Base-by-base conservation (phyloP, 1,140 invertebrate species). In the Penaeus chinensis region DNA sequence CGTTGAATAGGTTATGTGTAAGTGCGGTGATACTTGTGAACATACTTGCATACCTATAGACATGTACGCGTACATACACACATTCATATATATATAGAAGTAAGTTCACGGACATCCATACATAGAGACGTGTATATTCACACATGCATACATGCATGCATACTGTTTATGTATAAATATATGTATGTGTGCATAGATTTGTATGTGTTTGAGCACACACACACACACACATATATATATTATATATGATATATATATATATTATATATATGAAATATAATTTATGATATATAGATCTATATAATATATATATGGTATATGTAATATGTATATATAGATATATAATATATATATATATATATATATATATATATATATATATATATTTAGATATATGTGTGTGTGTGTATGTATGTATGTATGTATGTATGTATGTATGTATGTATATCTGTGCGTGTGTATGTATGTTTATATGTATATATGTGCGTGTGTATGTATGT, bases 321-420 rank as follows among this genome's bases (percentile, higher is more conserved):
- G 27, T 69, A n/a, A n/a, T 32, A 32, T 32, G 2, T 32, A 32
- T 32, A 32, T 32, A 69, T 16, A 16, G 0, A 69, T 69, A 16
- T 69, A 69, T 69, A 69, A 24, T 24, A 69, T 20, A 69, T 69
- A 69, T 10, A 69, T 69, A 69, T 69, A 69, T 69, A 69, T 69
- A 69, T 69, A 32, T 32, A 32, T 32, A 32, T 32, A 32, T 32
- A 32, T 32, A 69, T 69, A 69, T 16, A 69, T 69, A 69, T 16
- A 69, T 69, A 69, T 69, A 16, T 69, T 7, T 69, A 69, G 4
- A 69, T 69, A 13, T 69, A 0, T 16, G 10, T 16, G 27, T 16
- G 27, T 69, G 19, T 69, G 19, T 69, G 19, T 69, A 2, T 69
- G 19, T 69, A 2, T 69, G 27, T 69, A 2, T 69, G 27, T 69